A percentile compares a stretch with the other conserved stretches of the same genome.
Conservation (phyloP, 2,113 vertebrate species). For the Synodontis membranacea region DNA sequence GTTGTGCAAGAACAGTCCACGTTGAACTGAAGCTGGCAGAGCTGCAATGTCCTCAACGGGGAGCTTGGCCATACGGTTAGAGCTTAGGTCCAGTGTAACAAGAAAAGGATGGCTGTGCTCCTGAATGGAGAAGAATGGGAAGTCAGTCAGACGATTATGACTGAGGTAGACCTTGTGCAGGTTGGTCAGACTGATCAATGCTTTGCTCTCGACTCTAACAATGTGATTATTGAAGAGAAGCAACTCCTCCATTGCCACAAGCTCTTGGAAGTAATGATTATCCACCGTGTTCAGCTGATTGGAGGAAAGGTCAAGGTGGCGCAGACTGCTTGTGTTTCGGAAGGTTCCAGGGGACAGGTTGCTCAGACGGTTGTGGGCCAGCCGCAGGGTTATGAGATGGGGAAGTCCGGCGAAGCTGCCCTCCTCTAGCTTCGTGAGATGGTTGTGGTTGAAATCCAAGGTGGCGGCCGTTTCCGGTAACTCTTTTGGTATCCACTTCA, state of each 20-base stretch:
- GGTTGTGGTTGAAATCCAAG: conserved; percentile 91
- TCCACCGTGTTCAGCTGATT: conserved; percentile 77
- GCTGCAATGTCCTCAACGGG: conserved; percentile 77
- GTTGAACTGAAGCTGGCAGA: conserved; percentile 75
- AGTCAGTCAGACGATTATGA: conserved; percentile 86
- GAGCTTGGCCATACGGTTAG: conserved; percentile 82
- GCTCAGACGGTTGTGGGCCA: conserved; percentile 82
- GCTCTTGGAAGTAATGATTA: conserved; percentile 76
- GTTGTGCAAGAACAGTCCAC: conserved; percentile 89
- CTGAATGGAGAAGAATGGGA: conserved; percentile 84
- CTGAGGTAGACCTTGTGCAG: conserved; percentile 88
- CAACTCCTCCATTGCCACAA: conserved; percentile 83
- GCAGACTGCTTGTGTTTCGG: conserved; percentile 75
- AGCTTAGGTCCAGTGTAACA: conserved; percentile 86
- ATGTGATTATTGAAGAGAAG: conserved; percentile 90
- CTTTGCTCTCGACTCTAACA: conserved; percentile 72
- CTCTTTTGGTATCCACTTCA: conserved; percentile 72
- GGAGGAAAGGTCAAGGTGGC: conserved; percentile 92
- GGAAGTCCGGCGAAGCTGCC: conserved; percentile 74
- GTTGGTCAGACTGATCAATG: conserved; percentile 74
- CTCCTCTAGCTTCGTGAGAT: conserved; percentile 70
- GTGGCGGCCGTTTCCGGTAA: conserved; percentile 74
- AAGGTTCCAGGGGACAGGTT: conserved; percentile 73
- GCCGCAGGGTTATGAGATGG: conserved; percentile 76
- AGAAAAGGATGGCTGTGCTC: conserved; percentile 78